Conservation (phyloP, 2,113 vertebrate genomes). For the Ahaetulla prasina region DNA sequence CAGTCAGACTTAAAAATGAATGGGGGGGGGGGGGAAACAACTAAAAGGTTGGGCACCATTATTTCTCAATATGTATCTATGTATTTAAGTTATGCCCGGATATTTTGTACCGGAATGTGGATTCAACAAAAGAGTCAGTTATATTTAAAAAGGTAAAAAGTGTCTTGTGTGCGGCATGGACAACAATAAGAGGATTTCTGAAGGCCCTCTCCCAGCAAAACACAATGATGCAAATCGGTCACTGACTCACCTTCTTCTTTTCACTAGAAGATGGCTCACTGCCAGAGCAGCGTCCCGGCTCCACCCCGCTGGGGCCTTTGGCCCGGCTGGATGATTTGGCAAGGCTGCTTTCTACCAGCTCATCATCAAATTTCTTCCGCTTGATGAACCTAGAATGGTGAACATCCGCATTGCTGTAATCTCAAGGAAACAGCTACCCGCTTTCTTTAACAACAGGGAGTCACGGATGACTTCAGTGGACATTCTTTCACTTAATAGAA, state of each 20-base stretch:
- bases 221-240: neutral
- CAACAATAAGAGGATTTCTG: neutral
- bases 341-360: constrained; percentile 93
- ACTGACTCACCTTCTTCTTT: constrained; percentile 83
- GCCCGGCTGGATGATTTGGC: constrained; percentile 90
- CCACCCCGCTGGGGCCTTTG: constrained; percentile 83
- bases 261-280: constrained; percentile 84
- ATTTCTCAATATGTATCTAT: neutral
- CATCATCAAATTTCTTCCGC: constrained; percentile 95
- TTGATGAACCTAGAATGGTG: constrained; percentile 86
- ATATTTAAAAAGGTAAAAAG: neutral
- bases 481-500: neutral
- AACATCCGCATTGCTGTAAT: neutral
- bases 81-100: neutral
- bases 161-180: neutral
- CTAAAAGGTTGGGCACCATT: neutral
- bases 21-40: neutral
- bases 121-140: neutral
- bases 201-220: neutral
- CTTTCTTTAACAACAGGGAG: neutral
- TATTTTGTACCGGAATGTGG: neutral
- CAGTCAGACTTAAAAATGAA: neutral
- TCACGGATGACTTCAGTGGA: neutral
- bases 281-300: constrained; percentile 84
- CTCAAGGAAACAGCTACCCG: neutral